These are phyloP conservation scores for Struthidea cinerea DNA, from an alignment of 2,113 vertebrate genomes.

Conservation along the genomic window DNA sequence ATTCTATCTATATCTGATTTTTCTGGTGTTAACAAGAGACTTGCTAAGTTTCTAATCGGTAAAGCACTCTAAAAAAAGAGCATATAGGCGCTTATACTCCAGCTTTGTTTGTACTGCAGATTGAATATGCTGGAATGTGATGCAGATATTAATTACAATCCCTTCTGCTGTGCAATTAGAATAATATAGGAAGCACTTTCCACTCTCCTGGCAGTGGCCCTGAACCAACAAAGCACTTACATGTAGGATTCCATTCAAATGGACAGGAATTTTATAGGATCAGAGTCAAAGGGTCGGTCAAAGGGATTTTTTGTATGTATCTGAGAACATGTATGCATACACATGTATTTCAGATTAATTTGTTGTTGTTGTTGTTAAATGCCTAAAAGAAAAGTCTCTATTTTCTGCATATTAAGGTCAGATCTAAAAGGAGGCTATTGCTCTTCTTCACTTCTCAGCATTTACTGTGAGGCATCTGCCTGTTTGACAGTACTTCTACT, in stretches of 20 bases:
- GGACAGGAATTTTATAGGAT: background rate
- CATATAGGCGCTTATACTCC: background rate
- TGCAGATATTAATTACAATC: background rate
- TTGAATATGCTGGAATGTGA: background rate
- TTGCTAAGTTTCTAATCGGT: background rate
- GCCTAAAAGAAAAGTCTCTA: background rate
- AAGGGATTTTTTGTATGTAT: background rate
- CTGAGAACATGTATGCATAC: background rate
- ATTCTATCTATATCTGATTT: background rate
- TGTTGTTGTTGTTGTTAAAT: background rate
- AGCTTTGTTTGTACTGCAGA: background rate
- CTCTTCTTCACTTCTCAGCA: background rate
- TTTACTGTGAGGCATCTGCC: background rate
- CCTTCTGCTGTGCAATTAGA: background rate
- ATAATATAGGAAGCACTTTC: background rate
- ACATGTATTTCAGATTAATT: background rate
- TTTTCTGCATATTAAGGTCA: background rate
- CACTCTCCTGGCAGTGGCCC: background rate
- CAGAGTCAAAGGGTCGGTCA: background rate
- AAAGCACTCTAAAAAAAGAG: background rate
- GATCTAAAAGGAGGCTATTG: background rate
- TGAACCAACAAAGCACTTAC: constrained; percentile 1
- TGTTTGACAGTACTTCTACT: background rate
- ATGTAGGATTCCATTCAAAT: background rate
- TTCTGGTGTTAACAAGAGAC: background rate